These are phyloP conservation scores for Odontomyia ornata DNA, from an alignment of 2,888 invertebrate genomes.

Conservation along the genomic window DNA sequence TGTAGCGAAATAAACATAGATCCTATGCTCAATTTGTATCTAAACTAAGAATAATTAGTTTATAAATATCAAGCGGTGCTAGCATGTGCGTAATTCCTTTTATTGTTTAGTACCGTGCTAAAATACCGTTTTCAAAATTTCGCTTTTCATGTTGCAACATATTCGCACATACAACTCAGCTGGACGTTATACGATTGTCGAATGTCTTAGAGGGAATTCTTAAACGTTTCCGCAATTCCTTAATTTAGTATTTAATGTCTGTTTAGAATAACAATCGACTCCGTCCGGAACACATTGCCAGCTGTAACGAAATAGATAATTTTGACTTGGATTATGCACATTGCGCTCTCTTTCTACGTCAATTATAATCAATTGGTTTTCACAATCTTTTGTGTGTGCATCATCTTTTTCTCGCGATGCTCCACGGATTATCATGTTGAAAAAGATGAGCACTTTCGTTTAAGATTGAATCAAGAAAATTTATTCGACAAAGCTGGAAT, in stretches of 20 bases:
- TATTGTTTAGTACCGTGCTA: no score
- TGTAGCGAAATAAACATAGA: no score
- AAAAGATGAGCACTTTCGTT: no score
- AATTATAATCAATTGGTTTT: conserved; percentile 29
- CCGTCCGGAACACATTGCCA: conserved; percentile 33
- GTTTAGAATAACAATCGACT: conserved; percentile 34
- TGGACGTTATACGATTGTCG: neutral
- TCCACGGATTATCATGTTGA: neutral
- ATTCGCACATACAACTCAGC: no score
- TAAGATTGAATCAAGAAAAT: no score
- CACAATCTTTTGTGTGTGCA: neutral
- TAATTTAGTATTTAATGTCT: conserved; percentile 11
- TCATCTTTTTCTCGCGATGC: neutral
- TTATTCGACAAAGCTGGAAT: no score
- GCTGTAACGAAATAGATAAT: neutral
- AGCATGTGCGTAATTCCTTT: no score
- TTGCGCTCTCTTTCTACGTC: conserved; percentile 30
- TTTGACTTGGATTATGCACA: conserved; percentile 12
- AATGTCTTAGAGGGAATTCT: neutral
- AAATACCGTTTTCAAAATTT: no score
- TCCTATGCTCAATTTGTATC: no score
- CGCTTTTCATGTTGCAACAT: no score
- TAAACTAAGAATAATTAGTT: no score
- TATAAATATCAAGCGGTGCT: no score
- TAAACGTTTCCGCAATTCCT: conserved; percentile 5